phyloP scores from a whole-genome alignment of 2,113 vertebrate genomes.

The Silurus meridionalis region DNA sequence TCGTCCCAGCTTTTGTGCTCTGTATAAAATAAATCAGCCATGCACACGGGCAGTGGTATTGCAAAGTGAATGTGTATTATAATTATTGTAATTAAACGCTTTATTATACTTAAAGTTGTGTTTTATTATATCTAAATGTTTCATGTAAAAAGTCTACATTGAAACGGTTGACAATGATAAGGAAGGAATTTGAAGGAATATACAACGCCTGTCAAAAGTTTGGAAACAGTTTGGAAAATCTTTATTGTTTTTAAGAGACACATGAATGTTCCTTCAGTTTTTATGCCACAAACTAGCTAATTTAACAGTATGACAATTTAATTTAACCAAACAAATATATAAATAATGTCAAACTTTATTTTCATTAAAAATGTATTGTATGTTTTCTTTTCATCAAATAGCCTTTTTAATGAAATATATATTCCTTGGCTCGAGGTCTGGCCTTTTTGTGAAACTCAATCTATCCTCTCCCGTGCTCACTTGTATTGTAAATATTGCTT shows the following conservation, averaged over 20 bases:
- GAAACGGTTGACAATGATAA: not conserved
- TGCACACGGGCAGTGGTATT: not conserved
- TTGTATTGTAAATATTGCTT: constrained; percentile 51
- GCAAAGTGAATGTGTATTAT: not conserved
- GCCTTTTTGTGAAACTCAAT: constrained; percentile 40
- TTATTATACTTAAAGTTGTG: not conserved
- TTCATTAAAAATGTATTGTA: no score
- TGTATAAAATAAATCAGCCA: constrained; percentile 9
- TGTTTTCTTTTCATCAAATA: not conserved
- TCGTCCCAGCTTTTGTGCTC: not conserved
- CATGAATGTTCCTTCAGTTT: no score
- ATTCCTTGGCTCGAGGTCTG: not conserved
- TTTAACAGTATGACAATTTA: no score
- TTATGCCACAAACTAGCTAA: no score
- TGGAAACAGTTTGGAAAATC: no score
- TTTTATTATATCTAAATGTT: not conserved
- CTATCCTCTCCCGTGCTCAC: constrained; percentile 40
- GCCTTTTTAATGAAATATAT: not conserved
- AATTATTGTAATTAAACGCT: not conserved
- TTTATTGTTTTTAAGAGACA: no score
- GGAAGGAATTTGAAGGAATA: not conserved
- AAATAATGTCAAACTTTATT: no score
- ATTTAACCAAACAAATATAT: no score
- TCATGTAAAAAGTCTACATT: not conserved
- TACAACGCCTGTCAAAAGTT: no score